phyloP scores from a whole-genome alignment of 2,888 invertebrate genomes.

The Hyles lineata region DNA sequence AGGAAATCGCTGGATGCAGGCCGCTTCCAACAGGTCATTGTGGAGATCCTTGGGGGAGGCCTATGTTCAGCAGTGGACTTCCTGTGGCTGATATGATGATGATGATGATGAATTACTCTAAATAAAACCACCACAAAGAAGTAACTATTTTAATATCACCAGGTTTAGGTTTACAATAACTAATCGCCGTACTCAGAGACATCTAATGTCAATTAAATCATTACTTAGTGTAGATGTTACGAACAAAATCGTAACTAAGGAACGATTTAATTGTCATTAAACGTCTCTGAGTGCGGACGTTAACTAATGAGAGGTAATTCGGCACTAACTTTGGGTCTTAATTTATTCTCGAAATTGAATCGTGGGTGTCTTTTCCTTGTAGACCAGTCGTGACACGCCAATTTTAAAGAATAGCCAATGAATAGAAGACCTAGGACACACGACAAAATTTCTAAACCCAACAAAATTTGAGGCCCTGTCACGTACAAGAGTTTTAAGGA shows the following conservation, averaged over 20 bases:
- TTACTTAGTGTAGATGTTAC: no score
- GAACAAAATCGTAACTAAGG: no score
- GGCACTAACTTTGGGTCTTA: constrained; percentile 18
- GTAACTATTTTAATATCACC: constrained; percentile 3
- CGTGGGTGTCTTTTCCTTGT: neutral
- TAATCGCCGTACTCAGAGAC: no score
- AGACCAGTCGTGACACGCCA: neutral
- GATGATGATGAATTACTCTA: neutral
- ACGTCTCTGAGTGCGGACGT: no score
- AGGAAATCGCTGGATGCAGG: no score
- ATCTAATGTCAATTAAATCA: no score
- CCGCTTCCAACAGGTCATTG: no score
- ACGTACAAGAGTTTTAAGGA: constrained; percentile 41
- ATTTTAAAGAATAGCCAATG: constrained; percentile 14
- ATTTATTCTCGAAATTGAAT: neutral
- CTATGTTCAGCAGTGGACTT: no score
- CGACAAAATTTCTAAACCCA: constrained; percentile 29
- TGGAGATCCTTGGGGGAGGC: no score
- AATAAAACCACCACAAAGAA: neutral
- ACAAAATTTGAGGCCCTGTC: constrained; percentile 39
- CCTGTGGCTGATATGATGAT: no score
- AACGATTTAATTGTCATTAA: no score
- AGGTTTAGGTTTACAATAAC: neutral
- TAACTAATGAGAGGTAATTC: constrained; percentile 27
- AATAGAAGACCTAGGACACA: neutral